Percentiles rank a stretch among this genome's conserved stretches.
phyloP scores from a whole-genome alignment of 2,113 vertebrate species.

The Lamprologus lemairii region DNA sequence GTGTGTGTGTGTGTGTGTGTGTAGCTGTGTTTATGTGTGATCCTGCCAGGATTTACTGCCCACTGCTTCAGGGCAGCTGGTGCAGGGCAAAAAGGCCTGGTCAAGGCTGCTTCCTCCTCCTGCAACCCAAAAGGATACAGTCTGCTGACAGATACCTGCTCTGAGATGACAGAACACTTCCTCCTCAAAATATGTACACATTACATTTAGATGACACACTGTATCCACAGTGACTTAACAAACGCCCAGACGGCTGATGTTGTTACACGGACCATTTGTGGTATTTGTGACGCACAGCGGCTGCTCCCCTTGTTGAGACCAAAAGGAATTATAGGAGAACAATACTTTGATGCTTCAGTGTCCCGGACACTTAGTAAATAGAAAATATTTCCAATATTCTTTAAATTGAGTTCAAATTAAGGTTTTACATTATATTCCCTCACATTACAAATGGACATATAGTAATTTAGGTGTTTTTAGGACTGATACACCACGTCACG shows the following conservation, averaged over 20 bases:
- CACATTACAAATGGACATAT: background rate
- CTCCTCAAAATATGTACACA: conserved; percentile 29
- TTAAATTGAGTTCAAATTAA: background rate
- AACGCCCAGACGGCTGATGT: background rate
- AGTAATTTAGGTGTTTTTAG: background rate
- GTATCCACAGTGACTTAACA: conserved; percentile 7
- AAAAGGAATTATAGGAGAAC: background rate
- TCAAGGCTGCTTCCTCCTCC: conserved; percentile 62
- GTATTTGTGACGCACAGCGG: background rate
- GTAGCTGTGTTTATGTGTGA: background rate
- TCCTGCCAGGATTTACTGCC: conserved; percentile 52
- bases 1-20: background rate
- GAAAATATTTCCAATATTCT: background rate
- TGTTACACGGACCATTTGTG: background rate
- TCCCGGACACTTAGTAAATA: rapidly evolving
- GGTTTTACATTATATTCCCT: background rate
- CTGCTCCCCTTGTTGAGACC: background rate
- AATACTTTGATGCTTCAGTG: background rate
- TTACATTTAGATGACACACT: conserved; percentile 37
- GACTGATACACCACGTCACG: background rate
- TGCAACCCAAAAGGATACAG: conserved; percentile 43
- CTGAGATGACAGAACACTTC: conserved; percentile 56
- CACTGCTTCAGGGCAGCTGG: conserved; percentile 42
- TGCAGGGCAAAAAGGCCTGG: conserved; percentile 34
- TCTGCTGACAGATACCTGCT: conserved; percentile 66